Percentiles rank a stretch among this genome's conserved stretches.
phyloP scores from a whole-genome alignment of 2,113 vertebrate genomes.

The Eolophus roseicapilla region DNA sequence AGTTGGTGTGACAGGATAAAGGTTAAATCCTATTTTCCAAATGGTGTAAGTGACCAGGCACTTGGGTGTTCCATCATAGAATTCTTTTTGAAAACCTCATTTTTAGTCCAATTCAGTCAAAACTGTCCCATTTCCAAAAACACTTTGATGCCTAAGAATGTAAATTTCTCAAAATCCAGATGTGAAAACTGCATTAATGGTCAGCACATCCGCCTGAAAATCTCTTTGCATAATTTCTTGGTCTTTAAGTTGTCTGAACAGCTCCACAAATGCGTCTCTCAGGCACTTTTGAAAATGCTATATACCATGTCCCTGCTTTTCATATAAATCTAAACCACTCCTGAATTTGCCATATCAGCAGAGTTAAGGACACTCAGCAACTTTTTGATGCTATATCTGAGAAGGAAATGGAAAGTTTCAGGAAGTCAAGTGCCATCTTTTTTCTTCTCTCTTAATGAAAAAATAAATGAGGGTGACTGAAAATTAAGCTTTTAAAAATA shows the following conservation, averaged over 20 bases:
- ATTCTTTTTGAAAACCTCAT: neutral
- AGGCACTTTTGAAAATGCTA: neutral
- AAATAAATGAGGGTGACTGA: constrained; percentile 16
- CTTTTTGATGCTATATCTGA: neutral
- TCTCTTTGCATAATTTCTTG: neutral
- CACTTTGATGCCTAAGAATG: neutral
- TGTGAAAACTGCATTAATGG: neutral
- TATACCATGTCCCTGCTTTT: neutral
- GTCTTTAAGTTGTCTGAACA: neutral
- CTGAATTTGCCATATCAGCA: neutral
- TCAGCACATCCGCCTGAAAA: neutral
- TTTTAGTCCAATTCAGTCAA: neutral
- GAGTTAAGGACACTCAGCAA: constrained; percentile 12
- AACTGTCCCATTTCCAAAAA: neutral
- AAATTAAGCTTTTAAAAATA: constrained; percentile 56
- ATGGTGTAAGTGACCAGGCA: neutral
- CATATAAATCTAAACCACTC: neutral
- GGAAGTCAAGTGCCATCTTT: constrained; percentile 16
- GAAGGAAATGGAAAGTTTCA: constrained; percentile 35
- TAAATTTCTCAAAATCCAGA: neutral
- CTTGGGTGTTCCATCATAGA: neutral
- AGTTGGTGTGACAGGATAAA: neutral
- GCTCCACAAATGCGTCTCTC: neutral
- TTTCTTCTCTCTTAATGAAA: constrained; percentile 22
- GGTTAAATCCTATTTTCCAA: neutral